phyloP scores from a whole-genome alignment of 2,113 vertebrate species.

The Baryphthengus martii region DNA sequence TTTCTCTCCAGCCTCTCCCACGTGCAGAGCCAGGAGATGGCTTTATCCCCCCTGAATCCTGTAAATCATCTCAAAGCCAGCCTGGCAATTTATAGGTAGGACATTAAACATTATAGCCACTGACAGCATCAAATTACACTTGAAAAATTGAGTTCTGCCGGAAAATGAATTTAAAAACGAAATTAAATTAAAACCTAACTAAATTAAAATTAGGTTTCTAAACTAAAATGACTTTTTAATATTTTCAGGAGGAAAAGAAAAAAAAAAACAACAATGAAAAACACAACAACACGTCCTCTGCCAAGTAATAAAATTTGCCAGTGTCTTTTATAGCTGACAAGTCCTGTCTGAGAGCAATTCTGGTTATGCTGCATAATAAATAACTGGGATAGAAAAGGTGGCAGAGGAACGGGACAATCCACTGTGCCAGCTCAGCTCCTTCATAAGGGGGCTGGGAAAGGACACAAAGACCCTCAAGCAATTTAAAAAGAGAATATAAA shows the following conservation, averaged over 20 bases:
- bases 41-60: neutral
- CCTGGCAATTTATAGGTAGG: constrained; percentile 56
- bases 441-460: neutral
- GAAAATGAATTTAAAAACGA: constrained; percentile 66
- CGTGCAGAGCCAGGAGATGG: neutral
- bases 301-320: constrained; percentile 54
- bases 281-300: neutral
- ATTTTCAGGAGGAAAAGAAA: neutral
- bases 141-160: constrained; percentile 65
- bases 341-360: constrained; percentile 14
- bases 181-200: constrained; percentile 68
- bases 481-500: neutral
- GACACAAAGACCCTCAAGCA: neutral
- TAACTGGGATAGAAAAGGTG: neutral
- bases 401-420: neutral
- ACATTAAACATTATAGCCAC: constrained; percentile 68
- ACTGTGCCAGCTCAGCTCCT: neutral
- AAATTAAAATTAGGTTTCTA: constrained; percentile 68
- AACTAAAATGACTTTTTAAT: constrained; percentile 65
- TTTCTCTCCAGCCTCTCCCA: neutral
- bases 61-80: constrained; percentile 65
- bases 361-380: neutral
- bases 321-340: constrained; percentile 54
- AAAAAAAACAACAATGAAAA: neutral
- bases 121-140: constrained; percentile 66